Conservation (phyloP, 2,888 invertebrate genomes). For the Eristalinus sepulchralis region DNA sequence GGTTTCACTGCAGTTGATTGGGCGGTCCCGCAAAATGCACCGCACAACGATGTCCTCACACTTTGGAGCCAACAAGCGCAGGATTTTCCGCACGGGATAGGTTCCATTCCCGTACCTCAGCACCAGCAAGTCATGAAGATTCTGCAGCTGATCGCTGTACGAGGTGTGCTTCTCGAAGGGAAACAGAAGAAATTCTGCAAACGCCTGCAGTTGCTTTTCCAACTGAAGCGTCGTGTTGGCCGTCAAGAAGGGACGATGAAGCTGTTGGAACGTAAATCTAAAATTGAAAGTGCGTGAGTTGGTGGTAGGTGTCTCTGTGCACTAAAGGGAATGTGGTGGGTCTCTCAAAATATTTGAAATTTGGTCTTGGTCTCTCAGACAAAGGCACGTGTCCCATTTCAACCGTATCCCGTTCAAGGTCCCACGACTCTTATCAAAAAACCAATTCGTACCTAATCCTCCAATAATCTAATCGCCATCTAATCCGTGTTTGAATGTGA, state of each 20-base stretch:
- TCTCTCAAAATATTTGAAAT: not conserved
- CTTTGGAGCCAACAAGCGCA: slow-evolving; percentile 75
- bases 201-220: slow-evolving; percentile 74
- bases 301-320: not conserved
- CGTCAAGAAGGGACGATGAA: slow-evolving; percentile 62
- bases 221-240: slow-evolving; percentile 73
- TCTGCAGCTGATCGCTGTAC: slow-evolving; percentile 72
- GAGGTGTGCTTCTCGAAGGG: slow-evolving; percentile 72
- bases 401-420: not conserved
- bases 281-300: not conserved
- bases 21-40: slow-evolving; percentile 74
- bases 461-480: not conserved
- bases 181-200: slow-evolving; percentile 75
- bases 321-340: not conserved
- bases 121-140: slow-evolving; percentile 75
- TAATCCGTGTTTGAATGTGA: not conserved
- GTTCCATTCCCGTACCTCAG: slow-evolving; percentile 75
- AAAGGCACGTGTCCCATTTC: not conserved
- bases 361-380: not conserved
- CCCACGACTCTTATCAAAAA: not conserved
- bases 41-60: slow-evolving; percentile 76
- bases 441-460: too few relatives aligned
- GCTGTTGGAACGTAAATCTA: slow-evolving; percentile 75
- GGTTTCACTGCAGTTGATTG: slow-evolving; percentile 74
- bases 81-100: slow-evolving; percentile 76